A percentile compares a stretch with the other conserved stretches of the same genome.
Conservation (phyloP, 1,140 invertebrate species). For the Euura lappo region DNA sequence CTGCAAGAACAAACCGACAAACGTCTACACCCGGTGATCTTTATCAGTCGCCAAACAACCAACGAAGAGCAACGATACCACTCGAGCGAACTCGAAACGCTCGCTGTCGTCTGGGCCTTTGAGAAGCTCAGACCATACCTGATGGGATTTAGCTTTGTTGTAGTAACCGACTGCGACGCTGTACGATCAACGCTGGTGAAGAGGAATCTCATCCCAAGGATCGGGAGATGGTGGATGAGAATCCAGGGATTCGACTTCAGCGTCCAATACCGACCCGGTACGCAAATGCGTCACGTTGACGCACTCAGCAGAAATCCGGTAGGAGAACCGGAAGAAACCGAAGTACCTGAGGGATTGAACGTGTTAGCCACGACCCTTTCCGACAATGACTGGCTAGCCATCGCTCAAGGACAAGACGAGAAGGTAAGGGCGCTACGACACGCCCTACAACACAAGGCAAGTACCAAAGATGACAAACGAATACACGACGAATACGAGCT, state of each 20-base stretch:
- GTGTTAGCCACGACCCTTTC: conserved; percentile 24
- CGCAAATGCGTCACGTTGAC: conserved; percentile 24
- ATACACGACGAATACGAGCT: conserved; percentile 5
- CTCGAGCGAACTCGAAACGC: conserved; percentile 45
- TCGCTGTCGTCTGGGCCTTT: conserved; percentile 34
- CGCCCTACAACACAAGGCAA: conserved; percentile 10
- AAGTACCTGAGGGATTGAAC: conserved; percentile 5
- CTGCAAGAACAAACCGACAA: conserved; percentile 41
- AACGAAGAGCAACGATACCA: conserved; percentile 39
- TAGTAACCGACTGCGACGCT: conserved; percentile 35
- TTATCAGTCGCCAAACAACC: conserved; percentile 38
- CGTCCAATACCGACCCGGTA: conserved; percentile 19
- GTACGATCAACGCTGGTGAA: conserved; percentile 33
- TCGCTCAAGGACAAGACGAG: conserved; percentile 32
- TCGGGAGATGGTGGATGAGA: conserved; percentile 31
- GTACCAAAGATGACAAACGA: neutral
- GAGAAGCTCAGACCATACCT: conserved; percentile 41
- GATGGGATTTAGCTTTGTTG: conserved; percentile 31
- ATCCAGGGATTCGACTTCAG: conserved; percentile 29
- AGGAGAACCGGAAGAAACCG: conserved; percentile 13
- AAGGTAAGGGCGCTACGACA: conserved; percentile 21
- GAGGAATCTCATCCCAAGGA: conserved; percentile 31
- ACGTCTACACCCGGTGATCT: conserved; percentile 33
- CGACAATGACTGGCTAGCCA: conserved; percentile 34
- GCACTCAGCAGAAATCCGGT: conserved; percentile 30